Evolutionary conservation across 2,888 invertebrate species (phyloP).

Genomic region (Melipona beecheii): DNA sequence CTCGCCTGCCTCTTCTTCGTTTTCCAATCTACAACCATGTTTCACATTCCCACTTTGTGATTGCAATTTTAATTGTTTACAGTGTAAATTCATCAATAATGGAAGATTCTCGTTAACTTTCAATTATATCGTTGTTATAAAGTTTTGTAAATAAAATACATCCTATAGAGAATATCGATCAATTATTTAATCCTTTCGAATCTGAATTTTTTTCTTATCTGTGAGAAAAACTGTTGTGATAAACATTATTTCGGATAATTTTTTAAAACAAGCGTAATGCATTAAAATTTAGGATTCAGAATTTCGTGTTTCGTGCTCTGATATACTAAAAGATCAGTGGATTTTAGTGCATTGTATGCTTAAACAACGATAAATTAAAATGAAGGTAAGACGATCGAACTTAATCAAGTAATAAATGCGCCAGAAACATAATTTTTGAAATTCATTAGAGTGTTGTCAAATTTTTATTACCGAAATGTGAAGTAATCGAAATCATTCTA

Average conservation of each 20-base stretch:
- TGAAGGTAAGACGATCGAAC: too few species aligned
- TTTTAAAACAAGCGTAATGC: neutral
- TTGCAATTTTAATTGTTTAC: constrained; percentile 1
- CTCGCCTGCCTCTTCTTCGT: neutral
- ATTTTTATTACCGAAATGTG: too few species aligned
- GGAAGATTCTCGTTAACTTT: neutral
- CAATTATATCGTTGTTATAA: constrained; percentile 42
- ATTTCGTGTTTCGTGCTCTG: too few species aligned
- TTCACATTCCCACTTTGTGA: neutral
- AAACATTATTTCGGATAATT: neutral
- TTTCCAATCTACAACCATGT: constrained; percentile 5
- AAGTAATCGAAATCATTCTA: too few species aligned
- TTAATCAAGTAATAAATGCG: too few species aligned
- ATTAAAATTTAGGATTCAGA: neutral
- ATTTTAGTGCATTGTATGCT: too few species aligned
- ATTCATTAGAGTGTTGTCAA: too few species aligned
- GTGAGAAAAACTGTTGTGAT: neutral
- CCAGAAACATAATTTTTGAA: too few species aligned
- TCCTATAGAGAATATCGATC: neutral
- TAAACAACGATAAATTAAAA: too few species aligned
- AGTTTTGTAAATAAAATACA: constrained; percentile 49
- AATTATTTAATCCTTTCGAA: neutral
- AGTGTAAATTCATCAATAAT: neutral
- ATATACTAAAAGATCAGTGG: too few species aligned
- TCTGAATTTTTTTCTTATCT: constrained; percentile 9